These are phyloP conservation scores for Sogatella furcifera DNA, from an alignment of 1,140 invertebrate genomes.

Conservation along the genomic window DNA sequence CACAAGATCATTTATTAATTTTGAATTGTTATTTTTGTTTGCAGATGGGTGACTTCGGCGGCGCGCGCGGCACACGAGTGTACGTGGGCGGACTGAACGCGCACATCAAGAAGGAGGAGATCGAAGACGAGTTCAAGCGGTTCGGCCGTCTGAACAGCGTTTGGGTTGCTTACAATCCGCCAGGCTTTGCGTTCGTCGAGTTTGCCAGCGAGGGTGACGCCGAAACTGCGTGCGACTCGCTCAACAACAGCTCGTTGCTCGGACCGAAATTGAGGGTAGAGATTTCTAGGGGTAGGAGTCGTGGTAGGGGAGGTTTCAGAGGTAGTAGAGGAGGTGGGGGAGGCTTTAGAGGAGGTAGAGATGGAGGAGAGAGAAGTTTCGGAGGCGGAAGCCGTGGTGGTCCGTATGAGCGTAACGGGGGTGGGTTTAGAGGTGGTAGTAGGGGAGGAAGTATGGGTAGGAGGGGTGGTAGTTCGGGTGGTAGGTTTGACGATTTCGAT, in stretches of 20 bases:
- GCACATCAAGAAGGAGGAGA: slow-evolving; percentile 76
- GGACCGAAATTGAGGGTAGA: slow-evolving; percentile 73
- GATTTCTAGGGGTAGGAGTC: slow-evolving; percentile 60
- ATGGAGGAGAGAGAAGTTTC: slow-evolving; percentile 35
- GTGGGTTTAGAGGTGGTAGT: neutral
- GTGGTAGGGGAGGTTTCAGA: slow-evolving; percentile 39
- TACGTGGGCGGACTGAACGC: slow-evolving; percentile 76
- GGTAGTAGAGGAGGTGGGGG: slow-evolving; percentile 43
- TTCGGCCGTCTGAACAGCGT: slow-evolving; percentile 91
- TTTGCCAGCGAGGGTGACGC: slow-evolving; percentile 93
- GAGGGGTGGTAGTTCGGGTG: slow-evolving; percentile 26
- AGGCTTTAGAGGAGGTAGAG: slow-evolving; percentile 33
- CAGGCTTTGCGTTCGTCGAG: slow-evolving; percentile 97
- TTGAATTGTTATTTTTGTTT: too few species aligned
- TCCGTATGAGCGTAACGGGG: neutral
- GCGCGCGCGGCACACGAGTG: slow-evolving; percentile 49
- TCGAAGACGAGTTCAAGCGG: slow-evolving; percentile 73
- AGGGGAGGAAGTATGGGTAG: neutral
- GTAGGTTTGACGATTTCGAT: slow-evolving; percentile 26
- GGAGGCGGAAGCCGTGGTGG: slow-evolving; percentile 33
- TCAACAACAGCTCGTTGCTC: slow-evolving; percentile 78
- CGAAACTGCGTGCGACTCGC: slow-evolving; percentile 79
- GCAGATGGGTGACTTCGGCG: neutral
- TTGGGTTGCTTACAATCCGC: slow-evolving; percentile 91
- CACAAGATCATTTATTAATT: too few species aligned